Evolutionary conservation across 35 echinoderm and acorn worm species (phyloP), one percentile per base, ranked within the genome.

Genomic region (Chiridota heheva): DNA sequence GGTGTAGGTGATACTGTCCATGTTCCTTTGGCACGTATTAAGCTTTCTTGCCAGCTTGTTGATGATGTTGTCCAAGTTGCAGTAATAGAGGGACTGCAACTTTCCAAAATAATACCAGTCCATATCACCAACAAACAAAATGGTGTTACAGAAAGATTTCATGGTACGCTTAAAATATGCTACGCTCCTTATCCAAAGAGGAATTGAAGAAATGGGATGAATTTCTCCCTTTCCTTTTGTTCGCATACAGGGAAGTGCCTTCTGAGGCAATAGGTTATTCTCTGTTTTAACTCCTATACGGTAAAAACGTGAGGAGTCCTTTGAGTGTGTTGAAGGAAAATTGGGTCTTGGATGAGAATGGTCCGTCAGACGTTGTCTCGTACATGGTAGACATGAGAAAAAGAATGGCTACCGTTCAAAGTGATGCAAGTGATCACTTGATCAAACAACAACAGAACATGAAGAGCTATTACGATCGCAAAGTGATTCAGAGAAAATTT

Each of bases 271-370:
- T 34, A 55, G 72, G 72, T 26, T 76, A 31, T 20, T 48, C 72
- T 27, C 72, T 48, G 18, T 76, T 76, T 76, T 43, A 55, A 76
- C 43, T 76, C 17, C 26, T 76, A 1, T 76, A 31, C n/a, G 72
- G 3, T 29, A 41, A 24, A 20, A 41, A 31, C 44, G 48, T n/a
- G 18, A 45, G 18, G 29, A 30, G 3, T 48, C 72, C 48, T 48
- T 76, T 55, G n/a, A 53, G 16, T 10, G 48, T 10, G 5, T 76
- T 26, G 31, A 41, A 32, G 72, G 57, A 4, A 29, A 20, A 15
- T 48, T 41, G 72, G 57, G 27, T 10, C 18, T 20, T 25, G 18
- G 7, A 4, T 18, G 2, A 4, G 22, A 51, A 26, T 33, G 33
- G 32, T 17, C 48, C 48, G 18, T 53, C 34, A 32, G 41, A 2